Evolutionary conservation across 2,113 vertebrate species (phyloP), one percentile per base, ranked within the genome.

Genomic region (Gymnogyps californianus): DNA sequence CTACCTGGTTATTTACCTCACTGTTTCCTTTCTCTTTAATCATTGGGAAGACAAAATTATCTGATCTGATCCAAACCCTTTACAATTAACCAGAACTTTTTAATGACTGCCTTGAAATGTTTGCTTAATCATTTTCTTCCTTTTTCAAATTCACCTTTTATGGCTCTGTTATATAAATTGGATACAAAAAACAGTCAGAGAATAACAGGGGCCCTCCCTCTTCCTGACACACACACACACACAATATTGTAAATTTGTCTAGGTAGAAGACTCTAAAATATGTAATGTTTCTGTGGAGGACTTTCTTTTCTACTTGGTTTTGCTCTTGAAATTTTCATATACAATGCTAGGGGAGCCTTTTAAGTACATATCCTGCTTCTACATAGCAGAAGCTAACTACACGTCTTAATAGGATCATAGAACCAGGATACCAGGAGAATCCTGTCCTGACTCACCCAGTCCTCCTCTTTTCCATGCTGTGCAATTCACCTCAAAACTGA

Each of bases 1-100:
- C 88, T 96, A 93, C 87, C 66, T 93, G 85, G 52, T 54, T 94
- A 93, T 81, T 96, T 97, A 95, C 92, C 78, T 86, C 80, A 46
- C 12, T 0, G 0, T 89, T 94, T 67, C 24, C 18, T 71, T 87
- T 88, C 55, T 89, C 25, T 83, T 77, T 82, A 85, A 61, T 78
- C 49, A 46, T 2, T 21, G 40, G 42, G 65, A 64, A 81, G 62
- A 92, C 16, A 74, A 77, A 94, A 57, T 81, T 75, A 4, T 13
- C 9, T 80, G 55, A 61, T 72, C 69, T 69, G 31, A 44, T 86
- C 83, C 87, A 89, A 62, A 74, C 49, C 18, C 22, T 19, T 69
- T 76, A n/a, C 36, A 71, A 25, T 77, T 82, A 83, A 34, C 14
- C 14, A 72, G 44, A 87, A 72, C 38, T 76, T 84, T 64, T 86